phyloP scores from a whole-genome alignment of 2,888 invertebrate species.

The Rhagium mordax region DNA sequence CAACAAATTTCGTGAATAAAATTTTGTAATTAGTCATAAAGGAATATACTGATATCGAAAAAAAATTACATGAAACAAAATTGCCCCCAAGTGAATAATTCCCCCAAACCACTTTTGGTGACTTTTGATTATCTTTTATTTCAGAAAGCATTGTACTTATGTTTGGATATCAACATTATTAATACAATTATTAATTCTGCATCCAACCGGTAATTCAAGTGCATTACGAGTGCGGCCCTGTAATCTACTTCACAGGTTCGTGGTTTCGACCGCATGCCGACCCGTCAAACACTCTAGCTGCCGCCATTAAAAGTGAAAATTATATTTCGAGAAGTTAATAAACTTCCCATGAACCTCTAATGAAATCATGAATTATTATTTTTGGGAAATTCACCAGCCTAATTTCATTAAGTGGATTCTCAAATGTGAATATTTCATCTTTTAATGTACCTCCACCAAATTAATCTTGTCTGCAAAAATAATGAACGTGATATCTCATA shows the following conservation, averaged over 20 bases:
- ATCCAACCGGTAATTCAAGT: neutral
- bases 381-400: constrained; percentile 42
- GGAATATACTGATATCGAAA: too few species aligned
- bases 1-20: too few species aligned
- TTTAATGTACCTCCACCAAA: constrained; percentile 10
- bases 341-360: constrained; percentile 56
- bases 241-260: constrained; percentile 2
- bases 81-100: too few species aligned
- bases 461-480: neutral
- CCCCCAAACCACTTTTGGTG: too few species aligned
- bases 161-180: too few species aligned
- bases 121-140: too few species aligned
- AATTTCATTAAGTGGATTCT: constrained; percentile 35
- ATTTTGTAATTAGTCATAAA: too few species aligned
- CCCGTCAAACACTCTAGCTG: constrained; percentile 38
- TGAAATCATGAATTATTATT: constrained; percentile 57
- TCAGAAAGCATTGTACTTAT: too few species aligned
- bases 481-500: neutral
- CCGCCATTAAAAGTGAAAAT: constrained; percentile 51
- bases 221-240: constrained; percentile 6
- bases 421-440: constrained; percentile 29
- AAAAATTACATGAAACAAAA: too few species aligned
- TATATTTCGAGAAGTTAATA: constrained; percentile 55
- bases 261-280: constrained; percentile 16
- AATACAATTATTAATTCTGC: too few species aligned